Conservation (phyloP, 2,797 vertebrate genomes). For the Anguilla megastoma region DNA sequence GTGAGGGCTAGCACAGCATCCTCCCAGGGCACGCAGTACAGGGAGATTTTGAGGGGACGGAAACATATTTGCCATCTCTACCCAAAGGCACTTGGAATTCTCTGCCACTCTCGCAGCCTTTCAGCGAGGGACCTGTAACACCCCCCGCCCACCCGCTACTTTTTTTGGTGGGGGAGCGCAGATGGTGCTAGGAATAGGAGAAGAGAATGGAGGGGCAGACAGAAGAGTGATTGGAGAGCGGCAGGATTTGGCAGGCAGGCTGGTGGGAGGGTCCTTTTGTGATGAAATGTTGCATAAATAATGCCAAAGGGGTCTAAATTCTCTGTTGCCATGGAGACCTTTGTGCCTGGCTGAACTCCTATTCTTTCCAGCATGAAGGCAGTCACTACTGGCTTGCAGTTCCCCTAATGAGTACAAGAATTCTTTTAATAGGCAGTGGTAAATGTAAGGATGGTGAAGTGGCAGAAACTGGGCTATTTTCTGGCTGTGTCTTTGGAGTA, state of each 20-base stretch:
- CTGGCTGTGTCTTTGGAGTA: constrained; percentile 29
- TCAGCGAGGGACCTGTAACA: constrained; percentile 24
- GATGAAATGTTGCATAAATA: constrained; percentile 73
- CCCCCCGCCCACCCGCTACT: constrained; percentile 19
- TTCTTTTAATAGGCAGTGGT: constrained; percentile 42
- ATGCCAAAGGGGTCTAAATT: constrained; percentile 68
- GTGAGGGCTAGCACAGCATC: neutral
- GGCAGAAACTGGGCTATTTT: constrained; percentile 37
- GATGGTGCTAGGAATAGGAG: constrained; percentile 39
- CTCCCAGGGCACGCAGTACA: neutral
- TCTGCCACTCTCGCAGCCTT: constrained; percentile 29
- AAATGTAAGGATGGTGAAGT: constrained; percentile 37
- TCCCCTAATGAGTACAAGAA: constrained; percentile 53
- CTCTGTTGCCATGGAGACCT: constrained; percentile 80
- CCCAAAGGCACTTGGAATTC: constrained; percentile 36
- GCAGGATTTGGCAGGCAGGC: constrained; percentile 54
- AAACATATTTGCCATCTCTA: constrained; percentile 38
- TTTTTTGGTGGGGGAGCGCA: constrained; percentile 16
- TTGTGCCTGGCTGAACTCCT: constrained; percentile 77
- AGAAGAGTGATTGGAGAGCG: constrained; percentile 50
- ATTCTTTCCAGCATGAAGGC: constrained; percentile 61
- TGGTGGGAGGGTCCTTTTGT: constrained; percentile 67
- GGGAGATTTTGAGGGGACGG: neutral
- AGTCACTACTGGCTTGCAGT: constrained; percentile 58
- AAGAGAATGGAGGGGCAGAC: constrained; percentile 42